Base-by-base conservation (phyloP, 2,113 vertebrate species). In the Sitta europaea region DNA sequence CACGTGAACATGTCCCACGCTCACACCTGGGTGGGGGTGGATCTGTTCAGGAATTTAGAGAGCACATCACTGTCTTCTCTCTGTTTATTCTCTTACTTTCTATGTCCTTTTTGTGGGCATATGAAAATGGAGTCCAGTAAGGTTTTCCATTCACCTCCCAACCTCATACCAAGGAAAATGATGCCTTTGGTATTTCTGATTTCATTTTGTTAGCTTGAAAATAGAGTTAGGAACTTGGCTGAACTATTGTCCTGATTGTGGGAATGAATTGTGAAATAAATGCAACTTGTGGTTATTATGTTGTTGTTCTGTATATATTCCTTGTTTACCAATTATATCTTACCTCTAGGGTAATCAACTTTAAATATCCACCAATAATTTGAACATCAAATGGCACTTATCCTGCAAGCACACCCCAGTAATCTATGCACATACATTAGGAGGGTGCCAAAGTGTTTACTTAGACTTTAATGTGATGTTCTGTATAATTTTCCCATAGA, bases 241-340 rank as follows among this genome's bases (percentile, higher is more conserved):
- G 61, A 95, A 42, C 59, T 59, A 22, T 67, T 67, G 63, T 90
- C 79, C 61, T 1, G 2, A 43, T 18, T 10, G 11, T 55, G 23
- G 70, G 88, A 55, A 78, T 77, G 59, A 63, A 84, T 36, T 42
- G 67, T 43, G 75, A 84, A 86, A 86, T 74, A 83, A 70, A 71
- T 70, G 16, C 16, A 80, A 84, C 82, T 80, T 66, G 67, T 84
- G 45, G 40, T 90, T 94, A 43, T 93, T 50, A 77, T n/a, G 43
- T 82, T 95, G 91, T 95, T 94, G 78, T 80, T 96, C 90, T 90
- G 82, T 90, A 29, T 63, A 38, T 90, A 67, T 92, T 96, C 90
- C 67, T 92, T 97, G 90, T 93, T 97, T 96, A 93, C 86, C 94
- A 95, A 95, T 96, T 97, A 92, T 71, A 59, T 90, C 57, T 92